phyloP scores from a whole-genome alignment of 1,140 invertebrate species.

The Protaetia brevitarsis region DNA sequence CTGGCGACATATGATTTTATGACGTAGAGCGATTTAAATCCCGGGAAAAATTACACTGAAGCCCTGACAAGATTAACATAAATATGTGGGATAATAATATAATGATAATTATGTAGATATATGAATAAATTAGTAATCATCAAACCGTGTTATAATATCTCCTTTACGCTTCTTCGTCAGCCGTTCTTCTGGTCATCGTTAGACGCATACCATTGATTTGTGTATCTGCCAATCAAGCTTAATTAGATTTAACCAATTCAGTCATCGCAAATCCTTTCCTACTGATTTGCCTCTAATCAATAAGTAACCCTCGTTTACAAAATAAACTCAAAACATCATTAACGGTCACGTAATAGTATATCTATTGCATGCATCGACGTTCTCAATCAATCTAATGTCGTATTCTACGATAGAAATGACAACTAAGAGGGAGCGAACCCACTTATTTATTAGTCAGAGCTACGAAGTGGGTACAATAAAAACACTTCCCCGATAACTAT shows the following conservation, averaged over 20 bases:
- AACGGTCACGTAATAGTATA: not conserved
- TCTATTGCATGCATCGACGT: not conserved
- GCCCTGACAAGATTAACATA: no score
- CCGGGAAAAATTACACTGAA: no score
- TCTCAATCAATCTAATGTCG: not conserved
- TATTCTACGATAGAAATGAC: not conserved
- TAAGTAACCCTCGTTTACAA: not conserved
- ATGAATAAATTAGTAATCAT: no score
- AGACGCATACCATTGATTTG: no score
- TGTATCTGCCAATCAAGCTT: no score
- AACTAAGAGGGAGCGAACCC: not conserved
- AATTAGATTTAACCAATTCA: constrained; percentile 1
- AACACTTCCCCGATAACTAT: not conserved
- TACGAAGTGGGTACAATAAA: not conserved
- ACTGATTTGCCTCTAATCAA: not conserved
- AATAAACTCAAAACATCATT: not conserved
- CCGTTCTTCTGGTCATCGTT: no score
- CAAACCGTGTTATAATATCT: no score
- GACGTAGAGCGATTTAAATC: no score
- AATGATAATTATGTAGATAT: no score
- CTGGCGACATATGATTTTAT: no score
- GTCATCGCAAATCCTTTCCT: not conserved
- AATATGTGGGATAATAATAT: no score
- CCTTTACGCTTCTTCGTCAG: no score
- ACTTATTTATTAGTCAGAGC: constrained; percentile 15